phyloP scores from a whole-genome alignment of 2,888 invertebrate genomes.

The Limenitis camilla region DNA sequence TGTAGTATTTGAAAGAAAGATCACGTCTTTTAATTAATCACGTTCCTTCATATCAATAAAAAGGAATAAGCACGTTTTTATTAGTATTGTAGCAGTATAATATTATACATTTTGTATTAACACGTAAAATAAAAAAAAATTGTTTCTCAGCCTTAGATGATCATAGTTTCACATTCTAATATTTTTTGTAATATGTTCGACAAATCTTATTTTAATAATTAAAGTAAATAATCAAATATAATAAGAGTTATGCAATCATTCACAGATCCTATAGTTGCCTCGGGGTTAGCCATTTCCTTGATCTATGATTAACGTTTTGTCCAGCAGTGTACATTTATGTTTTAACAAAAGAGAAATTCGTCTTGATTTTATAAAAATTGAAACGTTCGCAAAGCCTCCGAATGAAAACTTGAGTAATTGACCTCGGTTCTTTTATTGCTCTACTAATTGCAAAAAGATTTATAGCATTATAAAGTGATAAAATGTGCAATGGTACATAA shows the following conservation, averaged over 20 bases:
- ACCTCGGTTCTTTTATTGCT: conserved; percentile 16
- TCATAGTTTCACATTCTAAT: too few relatives aligned
- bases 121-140: too few relatives aligned
- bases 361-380: conserved; percentile 3
- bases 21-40: conserved; percentile 32
- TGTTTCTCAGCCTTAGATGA: too few relatives aligned
- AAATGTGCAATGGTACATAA: conserved; percentile 16
- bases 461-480: conserved; percentile 13
- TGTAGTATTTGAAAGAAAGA: conserved; percentile 28
- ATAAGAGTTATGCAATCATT: too few relatives aligned
- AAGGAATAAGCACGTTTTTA: conserved; percentile 28
- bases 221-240: too few relatives aligned
- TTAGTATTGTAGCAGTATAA: conserved; percentile 7
- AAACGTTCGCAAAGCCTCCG: conserved; percentile 2
- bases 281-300: too few relatives aligned
- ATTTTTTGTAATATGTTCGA: too few relatives aligned
- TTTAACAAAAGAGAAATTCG: background rate
- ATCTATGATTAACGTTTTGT: background rate
- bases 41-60: conserved; percentile 25
- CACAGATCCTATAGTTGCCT: too few relatives aligned
- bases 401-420: conserved; percentile 10
- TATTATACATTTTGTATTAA: background rate
- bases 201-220: too few relatives aligned
- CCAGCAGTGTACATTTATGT: conserved; percentile 1
- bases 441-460: conserved; percentile 15